Conservation (phyloP, 2,888 invertebrate genomes). For the Eugnorisma glareosa region DNA sequence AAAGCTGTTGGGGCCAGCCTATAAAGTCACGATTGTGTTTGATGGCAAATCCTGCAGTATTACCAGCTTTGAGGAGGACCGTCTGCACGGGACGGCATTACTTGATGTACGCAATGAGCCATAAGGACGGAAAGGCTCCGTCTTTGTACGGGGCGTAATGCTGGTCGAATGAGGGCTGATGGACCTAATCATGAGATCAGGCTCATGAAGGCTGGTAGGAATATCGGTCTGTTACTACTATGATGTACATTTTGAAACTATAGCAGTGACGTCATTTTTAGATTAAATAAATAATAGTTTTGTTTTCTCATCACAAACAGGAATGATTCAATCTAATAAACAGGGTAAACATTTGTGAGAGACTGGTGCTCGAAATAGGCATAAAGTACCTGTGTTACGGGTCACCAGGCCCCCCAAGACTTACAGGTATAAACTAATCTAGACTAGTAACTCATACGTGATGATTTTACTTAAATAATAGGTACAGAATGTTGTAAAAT, state of each 20-base stretch:
- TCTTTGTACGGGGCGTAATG: slow-evolving; percentile 3
- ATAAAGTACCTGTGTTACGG: no score
- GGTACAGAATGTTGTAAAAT: no score
- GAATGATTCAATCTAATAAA: no score
- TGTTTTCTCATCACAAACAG: no score
- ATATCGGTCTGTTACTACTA: neutral
- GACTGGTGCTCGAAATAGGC: no score
- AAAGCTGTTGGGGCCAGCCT: slow-evolving; percentile 50
- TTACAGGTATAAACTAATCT: no score
- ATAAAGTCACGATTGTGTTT: slow-evolving; percentile 51
- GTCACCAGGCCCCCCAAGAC: no score
- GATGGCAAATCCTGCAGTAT: slow-evolving; percentile 44
- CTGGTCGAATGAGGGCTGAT: neutral
- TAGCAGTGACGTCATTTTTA: neutral
- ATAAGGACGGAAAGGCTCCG: neutral
- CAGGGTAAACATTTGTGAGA: no score
- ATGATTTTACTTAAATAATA: no score
- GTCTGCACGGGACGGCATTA: slow-evolving; percentile 43
- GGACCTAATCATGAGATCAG: neutral
- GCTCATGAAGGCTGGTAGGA: neutral
- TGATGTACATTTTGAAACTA: neutral
- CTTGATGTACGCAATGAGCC: slow-evolving; percentile 18
- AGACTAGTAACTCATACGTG: no score
- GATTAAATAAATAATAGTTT: no score
- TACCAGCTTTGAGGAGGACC: slow-evolving; percentile 43